Evolutionary conservation across 2,888 invertebrate genomes (phyloP).

Genomic region (Machimus rusticus): DNA sequence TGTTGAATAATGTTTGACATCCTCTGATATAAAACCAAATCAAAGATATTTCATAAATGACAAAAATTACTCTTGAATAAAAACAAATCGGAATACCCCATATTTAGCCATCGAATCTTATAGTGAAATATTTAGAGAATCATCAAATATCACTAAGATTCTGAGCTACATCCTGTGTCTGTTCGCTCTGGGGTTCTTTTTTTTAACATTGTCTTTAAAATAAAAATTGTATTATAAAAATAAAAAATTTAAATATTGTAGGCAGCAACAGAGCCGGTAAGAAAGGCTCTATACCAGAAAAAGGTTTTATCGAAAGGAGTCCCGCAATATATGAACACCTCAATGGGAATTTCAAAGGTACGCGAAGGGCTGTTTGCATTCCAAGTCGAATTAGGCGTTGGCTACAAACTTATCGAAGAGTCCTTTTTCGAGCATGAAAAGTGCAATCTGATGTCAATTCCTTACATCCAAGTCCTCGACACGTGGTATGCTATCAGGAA

Average conservation of each 20-base stretch:
- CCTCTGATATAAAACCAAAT: too few species aligned
- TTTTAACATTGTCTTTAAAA: too few species aligned
- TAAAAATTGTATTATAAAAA: not conserved
- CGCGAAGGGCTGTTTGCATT: constrained; percentile 21
- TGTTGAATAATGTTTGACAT: too few species aligned
- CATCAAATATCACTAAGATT: too few species aligned
- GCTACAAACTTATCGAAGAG: constrained; percentile 50
- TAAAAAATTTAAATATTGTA: not conserved
- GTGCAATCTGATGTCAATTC: constrained; percentile 53
- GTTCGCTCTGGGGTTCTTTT: too few species aligned
- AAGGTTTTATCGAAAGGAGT: constrained; percentile 65
- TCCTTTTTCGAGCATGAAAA: constrained; percentile 53
- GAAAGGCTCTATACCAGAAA: constrained; percentile 65
- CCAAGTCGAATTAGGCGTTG: not conserved
- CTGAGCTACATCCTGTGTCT: too few species aligned
- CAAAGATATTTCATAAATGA: too few species aligned
- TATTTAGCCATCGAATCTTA: too few species aligned
- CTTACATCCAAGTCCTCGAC: constrained; percentile 55
- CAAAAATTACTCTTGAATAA: too few species aligned
- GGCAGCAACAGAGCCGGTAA: constrained; percentile 59
- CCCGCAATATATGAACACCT: constrained; percentile 61
- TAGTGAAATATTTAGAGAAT: too few species aligned
- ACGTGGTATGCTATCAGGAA: constrained; percentile 58
- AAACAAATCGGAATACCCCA: too few species aligned
- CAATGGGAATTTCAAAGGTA: not conserved